Base-by-base conservation (phyloP, 1,140 invertebrate genomes). In the Monochamus saltuarius region DNA sequence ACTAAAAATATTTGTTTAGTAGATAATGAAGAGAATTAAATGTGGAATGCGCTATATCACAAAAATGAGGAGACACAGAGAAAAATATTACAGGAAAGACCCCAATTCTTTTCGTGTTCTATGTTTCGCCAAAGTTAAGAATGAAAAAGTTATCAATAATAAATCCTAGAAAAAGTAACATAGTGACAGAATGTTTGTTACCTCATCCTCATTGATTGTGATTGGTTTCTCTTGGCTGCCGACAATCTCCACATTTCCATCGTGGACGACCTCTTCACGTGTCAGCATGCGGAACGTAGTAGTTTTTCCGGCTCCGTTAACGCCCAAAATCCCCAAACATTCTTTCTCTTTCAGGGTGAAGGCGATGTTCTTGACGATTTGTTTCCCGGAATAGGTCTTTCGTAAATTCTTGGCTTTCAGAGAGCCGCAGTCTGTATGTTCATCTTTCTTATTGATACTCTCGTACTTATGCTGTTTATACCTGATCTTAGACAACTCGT, bases 231-330 rank as follows among this genome's bases (percentile, higher is more conserved):
- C 16, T 11, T 7, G 35, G 16, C 37, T 49, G 13, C 4, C 2
- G 22, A 6, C 6, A 29, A 61, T 59, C 3, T 51, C 34, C 7
- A 64, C 59, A 7, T 35, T 13, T 37, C 61, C 65, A 1, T 64
- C 56, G 34, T 65, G 61, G n/a, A 62, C 60, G 13, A 69, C 40
- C 34, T 81, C 77, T 70, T 89, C 86, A 11, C 89, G 88, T 1
- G 89, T 91, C 47, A 91, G 74, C 86, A 91, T 90, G 2, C 65
- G 53, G 55, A 96, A 95, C 6, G 91, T 94, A 9, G 91, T 91
- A 4, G 92, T 94, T 79, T 97, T 97, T 4, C 94, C 94, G 4
- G 94, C 93, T 0, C 94, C 94, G 62, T 86, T 86, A 1, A 82
- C 77, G 1, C 92, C 91, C 1, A 94, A 71, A 13, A 94, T 78